Conservation (phyloP, 1,140 invertebrate genomes). For the Eumaeus atala region DNA sequence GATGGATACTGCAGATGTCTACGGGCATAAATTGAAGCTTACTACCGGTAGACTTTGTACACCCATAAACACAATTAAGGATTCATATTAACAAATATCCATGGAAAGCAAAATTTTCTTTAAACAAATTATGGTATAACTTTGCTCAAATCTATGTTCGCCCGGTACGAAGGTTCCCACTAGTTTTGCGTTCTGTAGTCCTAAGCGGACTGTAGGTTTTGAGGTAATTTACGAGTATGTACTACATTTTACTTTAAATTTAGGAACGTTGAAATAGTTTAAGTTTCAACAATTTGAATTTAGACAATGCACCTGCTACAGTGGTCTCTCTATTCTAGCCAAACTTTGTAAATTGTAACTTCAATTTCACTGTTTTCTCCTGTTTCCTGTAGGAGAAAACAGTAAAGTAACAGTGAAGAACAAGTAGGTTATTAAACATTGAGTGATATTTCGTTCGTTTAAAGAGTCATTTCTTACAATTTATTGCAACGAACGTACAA, state of each 20-base stretch:
- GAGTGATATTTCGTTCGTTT: too few species aligned
- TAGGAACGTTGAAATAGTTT: conserved; percentile 4
- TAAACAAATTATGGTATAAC: conserved; percentile 4
- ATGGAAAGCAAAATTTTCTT: too few species aligned
- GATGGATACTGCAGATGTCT: too few species aligned
- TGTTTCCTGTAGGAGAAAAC: too few species aligned
- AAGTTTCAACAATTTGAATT: conserved; percentile 11
- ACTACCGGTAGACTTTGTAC: too few species aligned
- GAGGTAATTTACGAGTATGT: conserved; percentile 9
- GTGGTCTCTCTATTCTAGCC: background rate
- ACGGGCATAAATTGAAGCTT: too few species aligned
- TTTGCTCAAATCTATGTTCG: background rate
- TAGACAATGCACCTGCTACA: conserved; percentile 7
- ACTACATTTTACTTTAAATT: conserved; percentile 10
- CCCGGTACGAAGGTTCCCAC: conserved; percentile 1
- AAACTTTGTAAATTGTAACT: conserved; percentile 4
- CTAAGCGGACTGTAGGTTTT: background rate
- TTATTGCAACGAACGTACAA: too few species aligned
- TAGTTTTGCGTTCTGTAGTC: background rate
- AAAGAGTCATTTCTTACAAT: too few species aligned
- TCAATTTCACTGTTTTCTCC: background rate
- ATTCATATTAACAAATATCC: too few species aligned
- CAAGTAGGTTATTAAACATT: too few species aligned
- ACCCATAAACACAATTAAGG: too few species aligned
- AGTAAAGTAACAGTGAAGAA: too few species aligned